These are phyloP conservation scores for Platysternon megacephalum DNA, from an alignment of 2,113 vertebrate genomes.

Conservation along the genomic window DNA sequence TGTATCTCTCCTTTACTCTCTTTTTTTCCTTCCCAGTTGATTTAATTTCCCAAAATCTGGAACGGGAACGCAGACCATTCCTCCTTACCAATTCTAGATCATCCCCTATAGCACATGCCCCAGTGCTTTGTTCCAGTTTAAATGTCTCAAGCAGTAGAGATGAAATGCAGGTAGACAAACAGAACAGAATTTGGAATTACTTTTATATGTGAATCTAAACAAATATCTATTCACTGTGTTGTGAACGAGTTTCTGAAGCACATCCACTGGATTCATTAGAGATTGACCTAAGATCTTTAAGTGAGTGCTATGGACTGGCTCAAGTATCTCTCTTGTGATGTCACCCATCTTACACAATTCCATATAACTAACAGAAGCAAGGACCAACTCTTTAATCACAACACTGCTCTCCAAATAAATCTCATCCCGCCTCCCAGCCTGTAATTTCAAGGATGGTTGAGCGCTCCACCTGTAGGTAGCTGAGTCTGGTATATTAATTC, in stretches of 20 bases:
- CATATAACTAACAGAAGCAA: neutral
- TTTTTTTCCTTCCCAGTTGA: neutral
- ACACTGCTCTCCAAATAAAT: neutral
- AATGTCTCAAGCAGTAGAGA: neutral
- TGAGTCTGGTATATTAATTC: neutral
- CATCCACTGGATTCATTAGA: neutral
- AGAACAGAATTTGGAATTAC: neutral
- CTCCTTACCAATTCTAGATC: neutral
- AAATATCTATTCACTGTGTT: rapidly evolving
- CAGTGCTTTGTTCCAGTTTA: neutral
- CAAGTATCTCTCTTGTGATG: constrained; percentile 17
- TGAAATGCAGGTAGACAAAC: neutral
- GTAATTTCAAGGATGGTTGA: neutral
- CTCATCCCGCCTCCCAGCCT: neutral
- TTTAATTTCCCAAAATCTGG: neutral
- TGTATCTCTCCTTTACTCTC: neutral
- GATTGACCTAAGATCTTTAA: neutral
- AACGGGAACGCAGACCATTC: neutral
- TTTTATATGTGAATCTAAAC: neutral
- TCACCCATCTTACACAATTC: constrained; percentile 16
- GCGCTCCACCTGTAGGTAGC: neutral
- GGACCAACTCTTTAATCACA: constrained; percentile 42
- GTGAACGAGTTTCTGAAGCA: neutral
- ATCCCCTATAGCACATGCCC: neutral
- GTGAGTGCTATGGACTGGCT: neutral